Evolutionary conservation across 2,888 invertebrate species (phyloP), one percentile per base, ranked within the genome.

Genomic region (Synanthedon vespiformis): DNA sequence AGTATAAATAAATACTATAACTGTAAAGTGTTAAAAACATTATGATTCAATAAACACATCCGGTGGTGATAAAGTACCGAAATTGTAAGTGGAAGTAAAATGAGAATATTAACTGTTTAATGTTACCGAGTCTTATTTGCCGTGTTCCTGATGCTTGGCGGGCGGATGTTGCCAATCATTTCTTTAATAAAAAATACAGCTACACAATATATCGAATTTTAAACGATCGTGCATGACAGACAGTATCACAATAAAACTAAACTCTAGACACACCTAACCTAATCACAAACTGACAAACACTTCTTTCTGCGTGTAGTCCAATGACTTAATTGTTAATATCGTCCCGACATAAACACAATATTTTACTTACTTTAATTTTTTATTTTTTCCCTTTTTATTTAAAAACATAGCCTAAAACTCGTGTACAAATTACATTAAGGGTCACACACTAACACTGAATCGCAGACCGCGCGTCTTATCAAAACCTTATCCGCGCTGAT

Each of bases 401-500:
- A 44, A 44, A 34, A 34, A n/a, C 44, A 44, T 44, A 44, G 12
- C 14, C 14, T 44, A 44, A 44, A 44, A 44, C 44, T 44, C 8
- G 14, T n/a, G n/a, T 12, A 44, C 13, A 44, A 13, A 44, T 14
- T 44, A 13, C 44, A 44, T 44, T 44, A 44, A 44, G 44, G 44
- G 44, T 44, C 44, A 44, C 44, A 44, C 44, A 44, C 12, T 14
- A 44, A 44, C 44, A 75, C 70, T 64, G 72, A 75, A 70, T 72
- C 60, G 65, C 65, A 64, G 60, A 64, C 67, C 59, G 59, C 60
- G 53, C 60, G 59, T 65, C 70, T 73, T 82, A 81, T 82, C 80
- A 60, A 48, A 12, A 48, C 62, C 60, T 71, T 80, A 82, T 80
- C 80, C 61, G 57, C 55, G 58, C 64, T 68, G 84, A 84, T 83